Base-by-base conservation (phyloP, 53 echinoderm and acorn worm genomes). In the Holothuria leucospilota region DNA sequence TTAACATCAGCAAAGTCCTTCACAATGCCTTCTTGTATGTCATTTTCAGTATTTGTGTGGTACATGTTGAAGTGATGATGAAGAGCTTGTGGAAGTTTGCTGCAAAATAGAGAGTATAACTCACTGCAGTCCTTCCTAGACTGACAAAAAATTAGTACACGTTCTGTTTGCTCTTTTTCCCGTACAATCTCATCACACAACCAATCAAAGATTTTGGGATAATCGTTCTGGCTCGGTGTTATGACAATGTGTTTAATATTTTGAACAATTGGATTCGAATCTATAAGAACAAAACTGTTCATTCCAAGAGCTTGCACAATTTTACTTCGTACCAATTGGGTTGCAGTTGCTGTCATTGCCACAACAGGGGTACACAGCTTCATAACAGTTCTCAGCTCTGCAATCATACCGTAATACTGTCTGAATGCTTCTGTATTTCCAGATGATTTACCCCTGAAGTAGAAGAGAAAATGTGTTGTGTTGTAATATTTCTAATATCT, bases 331-430 rank as follows among this genome's bases (percentile, higher is more conserved):
- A 77, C 78, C 10, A 62, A 20, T 26, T 46, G 40, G 34, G 74
- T 84, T 69, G 89, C 89, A n/a, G 89, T 89, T 27, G 89, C 89
- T 70, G 90, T 89, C 77, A 89, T 53, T 16, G 90, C 85, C 2
- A 80, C 78, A 56, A 89, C 62, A 21, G 64, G 83, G 20, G 68
- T 68, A 25, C 34, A 40, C 5, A 63, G 63, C 39, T 63, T 66
- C 29, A 71, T 13, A 20, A 10, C 25, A 49, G 42, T 63, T 46
- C 84, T 20, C 29, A 85, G 71, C 40, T 85, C 85, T 53, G 71
- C 71, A 15, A 75, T 23, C 60, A 30, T 15, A 21, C 86, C 77
- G 39, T 86, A 86, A 51, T 58, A 59, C 34, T 72, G 51, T 28
- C 86, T 6, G 75, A 86, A 86, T 20, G 86, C 86, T 39, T 62